These are phyloP conservation scores for Agonopterix subpropinquella DNA, from an alignment of 2,888 invertebrate genomes.

Conservation along the genomic window DNA sequence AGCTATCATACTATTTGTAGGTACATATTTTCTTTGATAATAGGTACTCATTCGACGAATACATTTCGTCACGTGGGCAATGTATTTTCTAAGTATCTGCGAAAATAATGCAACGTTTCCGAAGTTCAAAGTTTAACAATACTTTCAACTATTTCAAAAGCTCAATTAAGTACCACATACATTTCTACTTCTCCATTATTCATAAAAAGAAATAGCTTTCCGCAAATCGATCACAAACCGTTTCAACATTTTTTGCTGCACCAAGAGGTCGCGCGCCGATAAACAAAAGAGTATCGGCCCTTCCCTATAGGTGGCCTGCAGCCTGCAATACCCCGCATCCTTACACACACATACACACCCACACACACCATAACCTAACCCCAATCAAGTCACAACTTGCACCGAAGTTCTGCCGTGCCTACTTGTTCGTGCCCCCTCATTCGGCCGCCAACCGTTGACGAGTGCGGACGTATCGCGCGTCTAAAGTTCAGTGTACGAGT, in stretches of 20 bases:
- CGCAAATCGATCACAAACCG: background rate
- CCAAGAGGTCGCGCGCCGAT: slow-evolving; percentile 30
- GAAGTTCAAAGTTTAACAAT: too few species aligned
- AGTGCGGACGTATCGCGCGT: slow-evolving; percentile 44
- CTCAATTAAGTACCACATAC: too few species aligned
- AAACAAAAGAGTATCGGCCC: slow-evolving; percentile 58
- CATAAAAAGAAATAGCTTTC: too few species aligned
- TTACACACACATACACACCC: slow-evolving; percentile 16
- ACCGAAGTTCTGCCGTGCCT: slow-evolving; percentile 41
- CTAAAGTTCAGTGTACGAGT: slow-evolving; percentile 57
- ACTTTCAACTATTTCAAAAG: too few species aligned
- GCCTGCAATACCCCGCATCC: too few species aligned
- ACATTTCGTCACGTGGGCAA: too few species aligned
- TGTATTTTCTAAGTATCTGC: too few species aligned
- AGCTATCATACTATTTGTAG: too few species aligned
- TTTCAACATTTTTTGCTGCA: slow-evolving; percentile 18
- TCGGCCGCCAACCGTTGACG: slow-evolving; percentile 53
- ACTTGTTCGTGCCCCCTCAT: slow-evolving; percentile 28
- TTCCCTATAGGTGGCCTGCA: slow-evolving; percentile 37
- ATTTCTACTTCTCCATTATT: too few species aligned
- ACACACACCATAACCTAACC: slow-evolving; percentile 23
- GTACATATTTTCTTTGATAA: too few species aligned
- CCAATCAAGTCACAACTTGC: slow-evolving; percentile 58
- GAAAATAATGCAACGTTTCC: too few species aligned
- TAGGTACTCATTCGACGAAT: too few species aligned